Conservation (phyloP, 2,888 invertebrate species). For the Ypsolopha scabrella region DNA sequence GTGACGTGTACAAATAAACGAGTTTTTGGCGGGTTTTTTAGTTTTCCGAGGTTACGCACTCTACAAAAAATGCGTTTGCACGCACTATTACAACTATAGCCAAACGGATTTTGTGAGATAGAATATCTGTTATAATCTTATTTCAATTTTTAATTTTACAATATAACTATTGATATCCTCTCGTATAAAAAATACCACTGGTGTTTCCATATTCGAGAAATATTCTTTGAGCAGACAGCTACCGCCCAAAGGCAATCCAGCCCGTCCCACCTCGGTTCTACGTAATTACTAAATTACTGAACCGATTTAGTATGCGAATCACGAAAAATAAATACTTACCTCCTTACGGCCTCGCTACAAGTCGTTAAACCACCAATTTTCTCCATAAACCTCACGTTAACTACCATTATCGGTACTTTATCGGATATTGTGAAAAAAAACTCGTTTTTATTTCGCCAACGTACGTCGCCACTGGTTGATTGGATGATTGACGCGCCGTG, state of each 20-base stretch:
- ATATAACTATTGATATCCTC: too few relatives aligned
- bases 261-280: constrained; percentile 22
- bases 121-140: too few relatives aligned
- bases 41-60: too few relatives aligned
- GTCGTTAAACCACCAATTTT: constrained; percentile 32
- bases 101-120: too few relatives aligned
- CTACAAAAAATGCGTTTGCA: too few relatives aligned
- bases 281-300: constrained; percentile 59
- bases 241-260: constrained; percentile 9
- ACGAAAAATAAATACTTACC: constrained; percentile 52
- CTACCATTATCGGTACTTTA: constrained; percentile 14
- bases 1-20: too few relatives aligned
- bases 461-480: constrained; percentile 36
- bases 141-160: too few relatives aligned
- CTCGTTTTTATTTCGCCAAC: neutral
- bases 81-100: too few relatives aligned
- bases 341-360: constrained; percentile 25
- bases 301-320: constrained; percentile 35
- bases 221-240: neutral
- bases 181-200: too few relatives aligned
- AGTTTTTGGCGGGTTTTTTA: too few relatives aligned
- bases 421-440: neutral
- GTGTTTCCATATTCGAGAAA: too few relatives aligned
- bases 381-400: constrained; percentile 14
- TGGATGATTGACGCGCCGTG: constrained; percentile 53